Percentiles rank a stretch among this genome's conserved stretches.
phyloP scores from a whole-genome alignment of 2,888 invertebrate genomes.

The Heliconius hortense region DNA sequence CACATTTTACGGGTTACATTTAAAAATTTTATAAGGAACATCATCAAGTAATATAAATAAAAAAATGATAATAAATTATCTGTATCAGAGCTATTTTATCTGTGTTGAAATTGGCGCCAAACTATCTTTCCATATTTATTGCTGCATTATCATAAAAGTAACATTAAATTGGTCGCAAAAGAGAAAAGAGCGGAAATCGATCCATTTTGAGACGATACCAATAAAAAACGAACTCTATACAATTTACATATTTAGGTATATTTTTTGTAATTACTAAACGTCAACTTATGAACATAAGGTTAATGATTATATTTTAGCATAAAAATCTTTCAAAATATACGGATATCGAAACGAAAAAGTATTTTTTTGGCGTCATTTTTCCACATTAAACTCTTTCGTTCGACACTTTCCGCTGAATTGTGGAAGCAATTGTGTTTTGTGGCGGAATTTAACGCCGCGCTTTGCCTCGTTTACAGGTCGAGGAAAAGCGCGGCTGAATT shows the following conservation, averaged over 20 bases:
- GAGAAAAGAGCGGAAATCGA: constrained; percentile 44
- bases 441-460: too few species aligned
- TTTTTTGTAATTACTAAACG: background rate
- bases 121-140: constrained; percentile 24
- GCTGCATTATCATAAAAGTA: constrained; percentile 39
- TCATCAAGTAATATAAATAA: background rate
- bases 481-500: background rate
- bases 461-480: too few species aligned
- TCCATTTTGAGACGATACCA: constrained; percentile 38
- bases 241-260: constrained; percentile 5
- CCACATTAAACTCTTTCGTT: too few species aligned
- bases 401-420: too few species aligned
- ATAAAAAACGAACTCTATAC: constrained; percentile 25
- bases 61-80: constrained; percentile 1
- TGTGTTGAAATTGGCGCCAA: constrained; percentile 38
- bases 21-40: background rate
- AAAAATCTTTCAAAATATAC: background rate
- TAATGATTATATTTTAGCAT: background rate
- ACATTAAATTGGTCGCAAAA: constrained; percentile 36
- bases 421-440: too few species aligned
- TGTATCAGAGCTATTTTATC: constrained; percentile 13
- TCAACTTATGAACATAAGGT: background rate
- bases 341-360: too few species aligned
- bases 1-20: background rate
- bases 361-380: too few species aligned